Evolutionary conservation across 2,797 vertebrate genomes (phyloP), one percentile per base, ranked within the genome.

Genomic region (Florisuga fusca): DNA sequence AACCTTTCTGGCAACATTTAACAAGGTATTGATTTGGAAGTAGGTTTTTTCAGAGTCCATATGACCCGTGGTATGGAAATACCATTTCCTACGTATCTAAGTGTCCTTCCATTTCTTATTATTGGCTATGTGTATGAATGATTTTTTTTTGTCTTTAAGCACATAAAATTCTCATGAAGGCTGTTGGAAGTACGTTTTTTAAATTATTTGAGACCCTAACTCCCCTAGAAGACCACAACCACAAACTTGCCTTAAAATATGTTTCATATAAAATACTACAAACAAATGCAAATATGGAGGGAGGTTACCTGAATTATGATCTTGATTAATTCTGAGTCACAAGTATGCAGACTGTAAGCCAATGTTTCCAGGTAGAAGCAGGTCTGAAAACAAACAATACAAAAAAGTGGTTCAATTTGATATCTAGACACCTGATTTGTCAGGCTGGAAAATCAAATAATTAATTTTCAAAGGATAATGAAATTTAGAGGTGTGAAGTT

Each of bases 81-180:
- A 21, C 19, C 23, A 50, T 31, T 73, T 87, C 77, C 43, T 41
- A 41, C 38, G 3, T 46, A 46, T 6, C 25, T 36, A 64, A 31
- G 6, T 2, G 2, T 7, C 6, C 26, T 87, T 90, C 43, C 15
- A 48, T 36, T 62, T 66, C 46, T 74, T 59, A 15, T 18, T 78
- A 45, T 15, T 69, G 2, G 0, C 54, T 85, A 77, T 3, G 55
- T 1, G 6, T 6, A 1, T 10, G 29, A 74, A 22, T 9, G 9
- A 0, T 27, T 8, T 53, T 15, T 15, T 53, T 53, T 43, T 61
- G 26, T 18, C 23, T 69, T 53, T 29, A 62, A 27, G 18, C 9
- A 5, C 15, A 48, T 33, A 27, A 74, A 83, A 59, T 34, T 9
- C 10, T 67, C 27, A 19, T 4, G 8, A 78, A 69, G 11, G 7